Evolutionary conservation across 2,113 vertebrate species (phyloP).

Genomic region (Sterrhoptilus dennistouni): DNA sequence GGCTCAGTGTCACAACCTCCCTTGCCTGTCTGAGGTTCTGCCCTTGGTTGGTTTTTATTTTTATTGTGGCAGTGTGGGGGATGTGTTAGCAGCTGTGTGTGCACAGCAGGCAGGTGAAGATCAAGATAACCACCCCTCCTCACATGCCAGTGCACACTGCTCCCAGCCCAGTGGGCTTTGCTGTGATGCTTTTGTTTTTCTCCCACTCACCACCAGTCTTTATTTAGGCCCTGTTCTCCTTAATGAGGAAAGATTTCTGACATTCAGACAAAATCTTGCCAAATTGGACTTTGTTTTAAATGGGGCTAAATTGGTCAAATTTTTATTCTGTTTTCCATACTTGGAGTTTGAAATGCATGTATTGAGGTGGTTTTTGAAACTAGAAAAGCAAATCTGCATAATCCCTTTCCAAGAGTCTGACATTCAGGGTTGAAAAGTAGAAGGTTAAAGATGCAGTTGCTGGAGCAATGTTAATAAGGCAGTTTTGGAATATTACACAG

Average conservation of each 20-base stretch:
- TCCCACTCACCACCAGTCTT: background rate
- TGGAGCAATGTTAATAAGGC: background rate
- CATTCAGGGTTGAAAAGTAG: background rate
- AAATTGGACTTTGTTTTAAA: background rate
- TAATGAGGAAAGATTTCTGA: background rate
- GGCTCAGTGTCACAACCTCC: background rate
- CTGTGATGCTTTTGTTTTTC: background rate
- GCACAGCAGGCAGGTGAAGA: background rate
- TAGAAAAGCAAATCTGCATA: background rate
- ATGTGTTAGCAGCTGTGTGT: background rate
- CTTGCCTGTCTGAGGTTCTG: background rate
- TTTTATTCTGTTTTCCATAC: background rate
- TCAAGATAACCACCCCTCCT: background rate
- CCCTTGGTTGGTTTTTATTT: background rate
- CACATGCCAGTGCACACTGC: background rate
- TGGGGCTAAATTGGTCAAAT: background rate
- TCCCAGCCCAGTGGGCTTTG: background rate
- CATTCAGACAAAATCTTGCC: background rate
- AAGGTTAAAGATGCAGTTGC: background rate
- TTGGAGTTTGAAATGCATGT: background rate
- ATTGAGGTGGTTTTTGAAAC: background rate
- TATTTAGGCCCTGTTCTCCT: background rate
- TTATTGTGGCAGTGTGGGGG: fast-evolving
- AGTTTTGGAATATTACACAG: background rate
- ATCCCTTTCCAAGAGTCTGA: background rate